Conservation (phyloP, 2,113 vertebrate species). For the Penelope pileata region DNA sequence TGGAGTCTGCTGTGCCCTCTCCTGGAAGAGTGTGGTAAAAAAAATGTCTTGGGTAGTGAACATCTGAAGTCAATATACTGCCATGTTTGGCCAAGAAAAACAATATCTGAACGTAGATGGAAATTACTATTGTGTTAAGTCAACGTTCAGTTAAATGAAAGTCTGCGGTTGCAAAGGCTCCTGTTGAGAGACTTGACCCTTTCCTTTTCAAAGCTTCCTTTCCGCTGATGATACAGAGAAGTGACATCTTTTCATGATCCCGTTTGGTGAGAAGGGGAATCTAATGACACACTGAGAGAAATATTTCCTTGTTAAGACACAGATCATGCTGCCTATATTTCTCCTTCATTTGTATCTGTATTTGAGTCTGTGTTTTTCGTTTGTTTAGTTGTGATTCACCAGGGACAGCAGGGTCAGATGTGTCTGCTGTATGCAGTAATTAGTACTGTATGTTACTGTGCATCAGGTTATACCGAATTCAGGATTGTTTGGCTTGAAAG, state of each 20-base stretch:
- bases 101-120: neutral
- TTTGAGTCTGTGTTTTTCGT: neutral
- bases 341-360: neutral
- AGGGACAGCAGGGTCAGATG: neutral
- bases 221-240: neutral
- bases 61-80: neutral
- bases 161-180: neutral
- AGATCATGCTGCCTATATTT: rapidly evolving
- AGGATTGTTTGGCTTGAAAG: neutral
- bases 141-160: neutral
- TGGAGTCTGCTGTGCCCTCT: neutral
- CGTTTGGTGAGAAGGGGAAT: neutral
- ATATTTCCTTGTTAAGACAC: neutral
- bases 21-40: neutral
- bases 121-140: neutral
- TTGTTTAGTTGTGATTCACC: neutral
- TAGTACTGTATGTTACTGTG: neutral
- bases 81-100: neutral
- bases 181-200: neutral
- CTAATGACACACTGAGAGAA: neutral
- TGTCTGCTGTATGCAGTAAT: neutral
- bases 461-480: neutral
- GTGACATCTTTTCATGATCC: neutral
- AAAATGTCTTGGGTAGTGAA: neutral
- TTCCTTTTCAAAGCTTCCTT: neutral